phyloP scores from a whole-genome alignment of 2,113 vertebrate species.

The Suncus etruscus region DNA sequence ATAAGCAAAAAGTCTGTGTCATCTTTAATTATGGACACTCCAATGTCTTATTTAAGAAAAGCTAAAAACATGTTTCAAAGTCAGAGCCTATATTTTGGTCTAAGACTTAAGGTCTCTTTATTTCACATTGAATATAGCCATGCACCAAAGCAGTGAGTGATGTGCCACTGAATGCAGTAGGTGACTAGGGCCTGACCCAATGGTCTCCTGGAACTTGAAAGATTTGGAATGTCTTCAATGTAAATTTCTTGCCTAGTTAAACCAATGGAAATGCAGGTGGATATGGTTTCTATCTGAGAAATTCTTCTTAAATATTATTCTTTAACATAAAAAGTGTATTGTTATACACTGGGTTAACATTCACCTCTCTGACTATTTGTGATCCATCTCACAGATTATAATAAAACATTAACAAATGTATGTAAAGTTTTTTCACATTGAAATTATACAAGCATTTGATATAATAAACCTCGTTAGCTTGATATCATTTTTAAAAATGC shows the following conservation, averaged over 20 bases:
- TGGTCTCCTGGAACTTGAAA: background rate
- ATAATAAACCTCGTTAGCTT: conserved; percentile 53
- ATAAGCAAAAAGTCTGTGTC: no score
- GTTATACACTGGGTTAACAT: background rate
- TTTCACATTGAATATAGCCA: background rate
- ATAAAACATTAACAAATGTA: conserved; percentile 56
- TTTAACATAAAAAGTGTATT: background rate
- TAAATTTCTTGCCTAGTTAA: background rate
- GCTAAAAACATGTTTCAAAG: conserved; percentile 69
- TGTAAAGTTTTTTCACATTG: conserved; percentile 63
- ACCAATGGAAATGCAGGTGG: background rate
- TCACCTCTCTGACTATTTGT: background rate
- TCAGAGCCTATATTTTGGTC: conserved; percentile 62
- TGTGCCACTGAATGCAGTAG: background rate
- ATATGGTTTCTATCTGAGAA: no score
- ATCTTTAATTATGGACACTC: no score
- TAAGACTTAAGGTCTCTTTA: background rate
- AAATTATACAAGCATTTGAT: conserved; percentile 67
- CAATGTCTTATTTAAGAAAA: conserved; percentile 63
- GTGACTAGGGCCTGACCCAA: background rate
- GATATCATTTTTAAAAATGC: no score
- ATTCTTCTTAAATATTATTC: no score
- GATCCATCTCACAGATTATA: conserved; percentile 41
- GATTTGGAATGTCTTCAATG: background rate
- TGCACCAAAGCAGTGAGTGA: conserved; percentile 33